These are phyloP conservation scores for Bombus breviceps DNA, from an alignment of 1,140 invertebrate genomes.

Conservation along the genomic window DNA sequence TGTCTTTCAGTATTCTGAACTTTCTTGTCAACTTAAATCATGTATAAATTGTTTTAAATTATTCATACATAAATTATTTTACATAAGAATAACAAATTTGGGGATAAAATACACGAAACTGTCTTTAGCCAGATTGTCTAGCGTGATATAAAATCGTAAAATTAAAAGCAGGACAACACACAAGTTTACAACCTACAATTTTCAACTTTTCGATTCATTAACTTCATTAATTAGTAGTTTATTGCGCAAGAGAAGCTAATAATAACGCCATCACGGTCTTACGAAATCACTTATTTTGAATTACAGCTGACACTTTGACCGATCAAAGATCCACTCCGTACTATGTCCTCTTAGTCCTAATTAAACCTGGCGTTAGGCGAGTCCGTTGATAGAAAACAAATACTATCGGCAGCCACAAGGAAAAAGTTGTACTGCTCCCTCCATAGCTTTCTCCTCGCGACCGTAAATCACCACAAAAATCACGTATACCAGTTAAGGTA, in stretches of 20 bases:
- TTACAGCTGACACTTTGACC: background rate
- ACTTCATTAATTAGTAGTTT: too few relatives aligned
- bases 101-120: background rate
- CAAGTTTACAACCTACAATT: too few relatives aligned
- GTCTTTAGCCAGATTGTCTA: background rate
- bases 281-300: background rate
- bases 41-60: background rate
- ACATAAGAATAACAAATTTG: background rate
- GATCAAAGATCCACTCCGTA: background rate
- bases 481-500: constrained; percentile 15
- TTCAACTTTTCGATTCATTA: too few relatives aligned
- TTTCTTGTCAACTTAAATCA: background rate
- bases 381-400: constrained; percentile 20
- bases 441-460: constrained; percentile 33
- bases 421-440: constrained; percentile 16
- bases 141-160: background rate
- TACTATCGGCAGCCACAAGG: too few relatives aligned
- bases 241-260: background rate
- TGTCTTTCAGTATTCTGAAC: background rate
- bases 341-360: background rate
- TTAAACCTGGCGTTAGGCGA: constrained; percentile 1
- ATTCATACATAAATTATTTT: background rate
- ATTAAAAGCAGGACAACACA: background rate
- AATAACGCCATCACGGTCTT: background rate
- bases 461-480: constrained; percentile 27